Evolutionary conservation across 2,797 vertebrate genomes (phyloP).

Genomic region (Sardinella longiceps): DNA sequence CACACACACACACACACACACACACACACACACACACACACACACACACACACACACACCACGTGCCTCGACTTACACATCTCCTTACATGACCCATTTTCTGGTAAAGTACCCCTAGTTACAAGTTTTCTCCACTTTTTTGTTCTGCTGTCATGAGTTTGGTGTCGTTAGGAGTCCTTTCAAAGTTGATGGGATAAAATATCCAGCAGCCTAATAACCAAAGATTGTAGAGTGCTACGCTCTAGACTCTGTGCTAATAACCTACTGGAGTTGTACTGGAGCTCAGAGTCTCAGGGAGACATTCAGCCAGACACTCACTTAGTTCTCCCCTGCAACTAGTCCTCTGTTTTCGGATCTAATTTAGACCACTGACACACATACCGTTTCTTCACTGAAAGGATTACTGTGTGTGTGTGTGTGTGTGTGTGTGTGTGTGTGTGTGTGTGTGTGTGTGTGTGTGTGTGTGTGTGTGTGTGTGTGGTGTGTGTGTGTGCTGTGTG

Average conservation of each 20-base stretch:
- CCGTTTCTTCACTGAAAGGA: background rate
- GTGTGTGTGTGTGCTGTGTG: conserved; percentile 45
- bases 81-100: background rate
- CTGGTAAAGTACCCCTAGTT: background rate
- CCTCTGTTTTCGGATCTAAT: conserved; percentile 17
- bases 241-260: too few species aligned
- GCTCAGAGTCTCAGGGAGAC: background rate
- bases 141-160: background rate
- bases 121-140: background rate
- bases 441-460: conserved; percentile 33
- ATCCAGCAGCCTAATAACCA: too few species aligned
- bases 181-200: background rate
- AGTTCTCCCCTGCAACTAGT: conserved; percentile 15
- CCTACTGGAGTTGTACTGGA: too few species aligned
- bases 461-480: conserved; percentile 40
- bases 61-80: background rate
- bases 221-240: too few species aligned
- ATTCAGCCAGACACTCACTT: background rate
- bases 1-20: conserved; percentile 18
- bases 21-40: background rate
- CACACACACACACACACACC: background rate
- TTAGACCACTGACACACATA: background rate
- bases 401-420: conserved; percentile 42
- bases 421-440: conserved; percentile 24
- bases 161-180: background rate